Conservation (phyloP, 2,113 vertebrate species). For the Neolamprologus ventralis region DNA sequence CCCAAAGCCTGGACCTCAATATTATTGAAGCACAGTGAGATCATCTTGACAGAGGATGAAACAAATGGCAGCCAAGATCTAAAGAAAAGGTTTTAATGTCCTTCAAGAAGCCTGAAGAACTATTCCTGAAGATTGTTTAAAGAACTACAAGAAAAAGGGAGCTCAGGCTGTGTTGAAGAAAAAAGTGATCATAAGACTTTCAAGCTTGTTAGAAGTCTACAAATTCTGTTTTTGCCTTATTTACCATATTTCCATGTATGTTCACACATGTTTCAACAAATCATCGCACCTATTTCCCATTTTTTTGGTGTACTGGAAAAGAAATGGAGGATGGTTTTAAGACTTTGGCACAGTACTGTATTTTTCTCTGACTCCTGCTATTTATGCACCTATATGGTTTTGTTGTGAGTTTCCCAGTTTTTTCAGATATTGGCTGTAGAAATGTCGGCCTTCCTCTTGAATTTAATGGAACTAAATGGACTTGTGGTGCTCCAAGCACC, state of each 20-base stretch:
- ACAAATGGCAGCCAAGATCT: neutral
- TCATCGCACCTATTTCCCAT: neutral
- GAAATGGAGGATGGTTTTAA: neutral
- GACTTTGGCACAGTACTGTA: neutral
- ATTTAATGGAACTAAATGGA: neutral
- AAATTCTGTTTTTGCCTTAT: neutral
- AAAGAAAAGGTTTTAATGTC: neutral
- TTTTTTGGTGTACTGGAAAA: neutral
- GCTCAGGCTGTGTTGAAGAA: neutral
- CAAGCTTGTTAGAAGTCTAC: neutral
- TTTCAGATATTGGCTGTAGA: neutral
- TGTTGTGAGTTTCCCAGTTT: neutral
- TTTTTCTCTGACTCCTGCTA: neutral
- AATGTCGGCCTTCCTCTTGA: neutral
- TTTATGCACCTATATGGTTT: neutral
- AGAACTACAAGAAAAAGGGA: neutral
- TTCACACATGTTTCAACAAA: neutral
- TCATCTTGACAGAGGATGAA: neutral
- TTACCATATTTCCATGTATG: neutral
- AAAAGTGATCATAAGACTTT: neutral
- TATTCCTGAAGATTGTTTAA: neutral
- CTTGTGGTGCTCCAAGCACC: neutral
- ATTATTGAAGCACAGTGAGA: neutral
- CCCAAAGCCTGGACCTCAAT: neutral
- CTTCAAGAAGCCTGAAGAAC: neutral